These are phyloP conservation scores for Platyscapa corneri DNA, from an alignment of 1,140 invertebrate genomes.

Conservation along the genomic window DNA sequence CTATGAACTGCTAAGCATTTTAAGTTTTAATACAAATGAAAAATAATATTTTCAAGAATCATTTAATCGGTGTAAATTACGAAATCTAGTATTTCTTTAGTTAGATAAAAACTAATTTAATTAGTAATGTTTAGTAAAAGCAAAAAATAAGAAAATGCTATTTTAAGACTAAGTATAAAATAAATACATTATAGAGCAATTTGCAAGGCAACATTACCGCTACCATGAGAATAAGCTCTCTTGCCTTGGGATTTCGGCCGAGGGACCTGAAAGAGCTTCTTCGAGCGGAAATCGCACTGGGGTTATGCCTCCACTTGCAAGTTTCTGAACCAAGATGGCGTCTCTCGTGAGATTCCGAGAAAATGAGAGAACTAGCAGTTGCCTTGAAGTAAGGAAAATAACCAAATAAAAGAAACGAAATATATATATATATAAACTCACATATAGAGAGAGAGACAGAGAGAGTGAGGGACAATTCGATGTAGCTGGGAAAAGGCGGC, in stretches of 20 bases:
- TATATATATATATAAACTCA: neutral
- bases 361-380: neutral
- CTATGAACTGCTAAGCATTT: no score
- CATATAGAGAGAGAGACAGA: neutral
- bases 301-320: slow-evolving; percentile 18
- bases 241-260: slow-evolving; percentile 46
- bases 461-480: neutral
- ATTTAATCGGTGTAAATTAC: no score
- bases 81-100: no score
- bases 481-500: neutral
- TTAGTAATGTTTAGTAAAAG: no score
- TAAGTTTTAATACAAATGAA: no score
- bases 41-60: no score
- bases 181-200: slow-evolving; percentile 26
- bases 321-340: slow-evolving; percentile 29
- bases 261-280: slow-evolving; percentile 43
- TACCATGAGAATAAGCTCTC: slow-evolving; percentile 23
- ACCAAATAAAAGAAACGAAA: neutral
- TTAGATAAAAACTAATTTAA: no score
- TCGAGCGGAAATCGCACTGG: slow-evolving; percentile 49
- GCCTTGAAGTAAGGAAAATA: neutral
- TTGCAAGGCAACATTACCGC: neutral
- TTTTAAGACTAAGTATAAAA: no score
- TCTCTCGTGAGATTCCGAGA: slow-evolving; percentile 46
- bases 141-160: no score